Conservation (phyloP, 2,888 invertebrate genomes). For the Lepidochrysops patricia region DNA sequence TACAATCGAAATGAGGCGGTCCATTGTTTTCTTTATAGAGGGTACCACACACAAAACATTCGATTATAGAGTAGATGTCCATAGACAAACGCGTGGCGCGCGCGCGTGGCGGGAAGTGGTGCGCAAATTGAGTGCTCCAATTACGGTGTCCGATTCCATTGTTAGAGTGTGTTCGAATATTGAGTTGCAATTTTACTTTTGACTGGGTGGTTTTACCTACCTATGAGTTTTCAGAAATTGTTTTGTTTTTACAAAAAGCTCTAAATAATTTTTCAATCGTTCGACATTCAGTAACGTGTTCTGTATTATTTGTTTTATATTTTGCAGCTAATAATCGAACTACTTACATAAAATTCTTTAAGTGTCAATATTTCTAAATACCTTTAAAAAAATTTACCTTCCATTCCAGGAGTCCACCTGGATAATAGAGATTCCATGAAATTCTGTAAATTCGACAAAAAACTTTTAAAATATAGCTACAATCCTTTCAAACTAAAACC, state of each 20-base stretch:
- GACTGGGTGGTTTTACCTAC: not conserved
- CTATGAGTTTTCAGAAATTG: not conserved
- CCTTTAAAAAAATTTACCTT: not conserved
- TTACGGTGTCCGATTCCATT: conserved; percentile 57
- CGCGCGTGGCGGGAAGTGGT: conserved; percentile 55
- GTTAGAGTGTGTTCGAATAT: conserved; percentile 19
- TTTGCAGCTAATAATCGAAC: too few species aligned
- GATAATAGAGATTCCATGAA: not conserved
- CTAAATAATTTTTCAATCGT: too few species aligned
- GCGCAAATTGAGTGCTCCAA: conserved; percentile 73
- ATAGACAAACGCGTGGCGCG: conserved; percentile 54
- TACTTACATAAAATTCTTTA: too few species aligned
- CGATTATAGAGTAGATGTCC: conserved; percentile 44
- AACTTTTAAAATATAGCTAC: not conserved
- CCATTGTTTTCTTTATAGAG: conserved; percentile 42
- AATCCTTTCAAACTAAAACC: too few species aligned
- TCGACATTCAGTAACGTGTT: too few species aligned
- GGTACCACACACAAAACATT: conserved; percentile 48
- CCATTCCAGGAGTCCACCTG: not conserved
- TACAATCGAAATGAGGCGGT: conserved; percentile 19
- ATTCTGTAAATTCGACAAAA: not conserved
- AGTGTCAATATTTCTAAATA: not conserved
- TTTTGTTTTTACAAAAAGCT: too few species aligned
- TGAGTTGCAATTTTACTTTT: not conserved
- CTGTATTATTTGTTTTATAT: too few species aligned